A percentile compares a stretch with the other conserved stretches of the same genome.
These are phyloP conservation scores for Cyrtonyx montezumae DNA, from an alignment of 2,113 vertebrate species.

Conservation along the genomic window DNA sequence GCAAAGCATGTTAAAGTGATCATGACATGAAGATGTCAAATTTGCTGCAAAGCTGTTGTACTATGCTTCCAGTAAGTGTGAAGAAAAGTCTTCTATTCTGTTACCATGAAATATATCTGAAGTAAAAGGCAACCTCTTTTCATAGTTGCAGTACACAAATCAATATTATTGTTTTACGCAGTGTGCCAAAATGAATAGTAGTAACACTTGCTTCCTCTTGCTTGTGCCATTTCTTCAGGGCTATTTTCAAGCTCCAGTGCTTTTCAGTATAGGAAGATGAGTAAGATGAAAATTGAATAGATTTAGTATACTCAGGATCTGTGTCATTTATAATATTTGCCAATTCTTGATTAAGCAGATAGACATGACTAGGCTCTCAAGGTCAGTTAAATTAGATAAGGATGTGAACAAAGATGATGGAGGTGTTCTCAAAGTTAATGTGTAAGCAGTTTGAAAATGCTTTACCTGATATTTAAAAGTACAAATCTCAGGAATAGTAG, in stretches of 20 bases:
- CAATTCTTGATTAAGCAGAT: conserved; percentile 67
- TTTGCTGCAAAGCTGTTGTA: not conserved
- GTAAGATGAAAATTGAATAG: conserved; percentile 49
- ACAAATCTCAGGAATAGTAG: not conserved
- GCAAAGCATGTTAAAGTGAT: not conserved
- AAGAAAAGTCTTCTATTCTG: not conserved
- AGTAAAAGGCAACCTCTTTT: not conserved
- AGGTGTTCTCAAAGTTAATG: conserved; percentile 56
- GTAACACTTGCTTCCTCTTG: conserved; percentile 1
- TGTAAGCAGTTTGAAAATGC: conserved; percentile 14
- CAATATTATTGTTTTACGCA: conserved; percentile 4
- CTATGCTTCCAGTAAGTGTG: not conserved
- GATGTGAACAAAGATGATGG: conserved; percentile 29
- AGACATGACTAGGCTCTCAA: conserved; percentile 35
- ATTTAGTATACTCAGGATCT: conserved; percentile 24
- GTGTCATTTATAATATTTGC: conserved; percentile 63
- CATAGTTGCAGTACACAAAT: not conserved
- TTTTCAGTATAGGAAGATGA: conserved; percentile 40
- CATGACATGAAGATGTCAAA: not conserved
- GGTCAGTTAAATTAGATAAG: conserved; percentile 67
- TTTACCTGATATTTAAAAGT: conserved; percentile 41
- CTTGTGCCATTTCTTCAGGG: conserved; percentile 17
- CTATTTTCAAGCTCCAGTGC: conserved; percentile 59
- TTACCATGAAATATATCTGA: not conserved
- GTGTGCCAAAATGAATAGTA: conserved; percentile 21